Percentiles rank a stretch among this genome's conserved stretches.
These are phyloP conservation scores for Ornithoptera alexandrae DNA, from an alignment of 2,888 invertebrate species.

Conservation along the genomic window DNA sequence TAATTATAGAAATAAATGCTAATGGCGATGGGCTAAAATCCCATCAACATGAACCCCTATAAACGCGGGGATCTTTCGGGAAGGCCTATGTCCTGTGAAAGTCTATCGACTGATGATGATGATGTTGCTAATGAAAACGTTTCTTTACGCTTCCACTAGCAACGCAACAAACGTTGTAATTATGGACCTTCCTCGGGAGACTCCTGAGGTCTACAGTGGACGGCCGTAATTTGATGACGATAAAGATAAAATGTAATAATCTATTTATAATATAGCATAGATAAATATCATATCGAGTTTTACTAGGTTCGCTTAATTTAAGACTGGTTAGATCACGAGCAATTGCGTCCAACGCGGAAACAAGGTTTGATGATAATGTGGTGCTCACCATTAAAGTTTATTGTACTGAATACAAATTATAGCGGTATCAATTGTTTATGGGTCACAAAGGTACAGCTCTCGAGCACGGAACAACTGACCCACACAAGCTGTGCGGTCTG, in stretches of 20 bases:
- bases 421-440: not conserved
- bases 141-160: too few species aligned
- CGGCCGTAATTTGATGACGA: not conserved
- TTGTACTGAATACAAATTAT: not conserved
- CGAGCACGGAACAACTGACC: not conserved
- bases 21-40: too few species aligned
- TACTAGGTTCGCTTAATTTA: not conserved
- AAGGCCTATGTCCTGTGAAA: too few species aligned
- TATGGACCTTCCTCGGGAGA: too few species aligned
- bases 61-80: too few species aligned
- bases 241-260: not conserved
- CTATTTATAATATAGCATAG: not conserved
- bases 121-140: too few species aligned
- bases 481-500: not conserved
- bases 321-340: not conserved
- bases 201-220: too few species aligned
- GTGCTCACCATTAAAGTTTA: not conserved
- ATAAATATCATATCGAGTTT: not conserved
- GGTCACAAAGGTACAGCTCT: not conserved
- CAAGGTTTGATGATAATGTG: not conserved
- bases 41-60: too few species aligned
- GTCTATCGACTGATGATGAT: too few species aligned
- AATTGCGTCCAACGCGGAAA: not conserved
- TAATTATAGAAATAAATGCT: too few species aligned
- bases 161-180: too few species aligned